Evolutionary conservation across 2,797 vertebrate species (phyloP).

Genomic region (Novumbra hubbsi): DNA sequence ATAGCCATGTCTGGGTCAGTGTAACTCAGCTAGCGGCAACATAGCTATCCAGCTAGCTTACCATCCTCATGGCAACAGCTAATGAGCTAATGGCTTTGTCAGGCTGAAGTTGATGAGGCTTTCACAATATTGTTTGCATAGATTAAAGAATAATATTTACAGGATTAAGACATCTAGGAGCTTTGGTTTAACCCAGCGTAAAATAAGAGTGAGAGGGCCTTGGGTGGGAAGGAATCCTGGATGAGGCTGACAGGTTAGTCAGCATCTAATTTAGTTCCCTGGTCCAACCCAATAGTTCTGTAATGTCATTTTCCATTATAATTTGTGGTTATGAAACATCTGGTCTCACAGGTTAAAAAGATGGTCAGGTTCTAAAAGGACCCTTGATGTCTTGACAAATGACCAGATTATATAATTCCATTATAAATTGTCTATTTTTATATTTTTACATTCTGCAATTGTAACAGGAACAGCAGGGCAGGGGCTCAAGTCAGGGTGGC

Average conservation of each 20-base stretch:
- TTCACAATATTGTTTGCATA: constrained; percentile 43
- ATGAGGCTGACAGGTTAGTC: neutral
- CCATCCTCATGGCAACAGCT: constrained; percentile 75
- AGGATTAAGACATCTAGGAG: constrained; percentile 25
- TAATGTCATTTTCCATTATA: neutral
- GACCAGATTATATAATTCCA: neutral
- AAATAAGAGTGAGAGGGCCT: constrained; percentile 10
- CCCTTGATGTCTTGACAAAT: neutral
- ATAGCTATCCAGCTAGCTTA: constrained; percentile 35
- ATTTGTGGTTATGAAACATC: neutral
- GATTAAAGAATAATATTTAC: constrained; percentile 35
- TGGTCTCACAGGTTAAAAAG: neutral
- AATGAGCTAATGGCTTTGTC: constrained; percentile 59
- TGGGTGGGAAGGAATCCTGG: neutral
- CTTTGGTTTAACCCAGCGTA: constrained; percentile 2
- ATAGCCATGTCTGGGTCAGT: constrained; percentile 77
- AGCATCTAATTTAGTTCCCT: constrained; percentile 7
- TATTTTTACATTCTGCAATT: neutral
- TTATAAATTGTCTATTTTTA: neutral
- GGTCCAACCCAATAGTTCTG: neutral
- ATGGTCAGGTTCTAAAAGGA: neutral
- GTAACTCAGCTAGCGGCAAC: constrained; percentile 65
- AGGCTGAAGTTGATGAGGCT: constrained; percentile 39
- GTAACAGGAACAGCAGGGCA: neutral
- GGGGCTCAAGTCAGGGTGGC: neutral